Conservation (phyloP, 2,797 vertebrate species). For the Avahi laniger region DNA sequence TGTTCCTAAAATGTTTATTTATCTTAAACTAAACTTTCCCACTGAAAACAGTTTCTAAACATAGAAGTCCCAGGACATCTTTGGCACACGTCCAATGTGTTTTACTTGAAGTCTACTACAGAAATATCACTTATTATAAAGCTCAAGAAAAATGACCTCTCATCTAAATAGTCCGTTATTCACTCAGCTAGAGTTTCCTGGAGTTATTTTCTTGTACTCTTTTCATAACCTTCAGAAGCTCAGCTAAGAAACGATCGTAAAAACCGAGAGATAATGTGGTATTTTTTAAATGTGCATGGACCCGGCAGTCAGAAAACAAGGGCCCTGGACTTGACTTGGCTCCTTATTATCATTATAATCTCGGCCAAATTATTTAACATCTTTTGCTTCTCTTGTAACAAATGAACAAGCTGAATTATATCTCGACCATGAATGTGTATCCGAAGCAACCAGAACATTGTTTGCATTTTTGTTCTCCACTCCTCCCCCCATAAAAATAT, state of each 20-base stretch:
- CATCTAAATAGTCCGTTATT: constrained; percentile 57
- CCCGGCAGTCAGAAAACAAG: neutral
- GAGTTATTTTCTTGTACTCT: constrained; percentile 7
- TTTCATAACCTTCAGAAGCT: neutral
- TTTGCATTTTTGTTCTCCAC: constrained; percentile 14
- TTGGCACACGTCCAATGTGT: neutral
- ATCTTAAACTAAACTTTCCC: constrained; percentile 60
- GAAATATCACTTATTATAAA: constrained; percentile 31
- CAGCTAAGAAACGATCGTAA: neutral
- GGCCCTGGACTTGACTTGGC: neutral
- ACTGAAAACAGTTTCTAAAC: constrained; percentile 70
- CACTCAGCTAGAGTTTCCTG: constrained; percentile 35
- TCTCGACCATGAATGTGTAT: neutral
- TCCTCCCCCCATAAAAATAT: neutral
- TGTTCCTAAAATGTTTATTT: constrained; percentile 71
- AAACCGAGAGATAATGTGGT: constrained; percentile 12
- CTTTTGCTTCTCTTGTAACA: neutral
- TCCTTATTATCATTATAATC: neutral
- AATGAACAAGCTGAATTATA: neutral
- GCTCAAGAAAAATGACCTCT: constrained; percentile 1
- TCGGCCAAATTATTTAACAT: constrained; percentile 11
- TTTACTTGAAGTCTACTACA: constrained; percentile 34
- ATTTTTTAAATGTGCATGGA: neutral
- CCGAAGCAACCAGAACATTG: neutral
- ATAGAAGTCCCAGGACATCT: constrained; percentile 67